Base-by-base conservation (phyloP, 92 coral and sea anemone genomes). In the Blastomussa wellsi region DNA sequence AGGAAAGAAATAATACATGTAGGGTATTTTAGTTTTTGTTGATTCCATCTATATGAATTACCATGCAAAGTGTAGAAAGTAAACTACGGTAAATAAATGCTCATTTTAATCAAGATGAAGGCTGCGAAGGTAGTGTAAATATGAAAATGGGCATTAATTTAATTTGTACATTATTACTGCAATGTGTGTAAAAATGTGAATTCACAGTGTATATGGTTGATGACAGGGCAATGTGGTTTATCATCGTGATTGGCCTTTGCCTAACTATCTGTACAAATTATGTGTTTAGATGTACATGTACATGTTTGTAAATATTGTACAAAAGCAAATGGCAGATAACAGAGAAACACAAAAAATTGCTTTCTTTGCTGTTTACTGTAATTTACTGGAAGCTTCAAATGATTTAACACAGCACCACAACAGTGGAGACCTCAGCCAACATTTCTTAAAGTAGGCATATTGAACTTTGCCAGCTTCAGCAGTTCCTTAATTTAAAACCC, bases 141-240 rank as follows among this genome's bases (percentile, higher is more conserved):
- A 0, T 68, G 15, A 5, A 14, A 7, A 37, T 36, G n/a, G n/a
- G n/a, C n/a, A n/a, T n/a, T n/a, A n/a, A n/a, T n/a, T n/a, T n/a
- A n/a, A n/a, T n/a, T n/a, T n/a, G 24, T 70, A 14, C 11, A 1
- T 70, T 17, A 70, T 32, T 70, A 35, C 3, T 70, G 28, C 7
- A 33, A 17, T 70, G 37, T 7, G 26, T 70, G 75, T 70, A 70
- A 70, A 70, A 70, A 70, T 70, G 48, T 36, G 19, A 70, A 70
- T 70, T 36, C 13, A 69, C 44, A 37, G 48, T 70, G 16, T 70
- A 20, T 33, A 36, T 48, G 37, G 75, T 70, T 70, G 42, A 66
- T 15, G 72, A 66, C 17, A 15, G 37, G 35, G 71, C 7, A 28
- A 28, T 0, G 17, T n/a, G 15, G 31, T n/a, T 60, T 60, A n/a